Conservation (phyloP, 2,888 invertebrate genomes). For the Anoplius nigerrimus region DNA sequence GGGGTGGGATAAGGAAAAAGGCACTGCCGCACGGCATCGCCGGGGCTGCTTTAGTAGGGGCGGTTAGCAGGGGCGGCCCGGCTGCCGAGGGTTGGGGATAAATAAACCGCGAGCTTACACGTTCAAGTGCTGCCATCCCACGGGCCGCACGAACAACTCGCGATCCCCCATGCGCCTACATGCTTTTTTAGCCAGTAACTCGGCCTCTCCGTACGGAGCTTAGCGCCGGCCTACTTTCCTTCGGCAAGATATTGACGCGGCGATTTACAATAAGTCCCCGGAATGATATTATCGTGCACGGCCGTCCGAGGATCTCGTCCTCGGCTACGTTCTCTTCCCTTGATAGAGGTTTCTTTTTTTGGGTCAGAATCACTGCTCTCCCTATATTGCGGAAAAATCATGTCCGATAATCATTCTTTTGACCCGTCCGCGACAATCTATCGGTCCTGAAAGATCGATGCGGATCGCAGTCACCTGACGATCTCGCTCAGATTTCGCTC, state of each 20-base stretch:
- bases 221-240: background rate
- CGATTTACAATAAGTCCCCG: background rate
- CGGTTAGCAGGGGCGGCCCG: background rate
- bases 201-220: background rate
- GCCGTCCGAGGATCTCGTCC: slow-evolving; percentile 1
- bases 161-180: slow-evolving; percentile 15
- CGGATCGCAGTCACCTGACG: no score
- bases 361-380: no score
- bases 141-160: slow-evolving; percentile 27
- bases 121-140: slow-evolving; percentile 44
- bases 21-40: no score
- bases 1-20: background rate
- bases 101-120: slow-evolving; percentile 37
- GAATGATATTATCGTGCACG: no score
- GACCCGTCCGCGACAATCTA: no score
- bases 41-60: background rate
- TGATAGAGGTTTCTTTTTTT: no score
- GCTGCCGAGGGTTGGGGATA: slow-evolving; percentile 18
- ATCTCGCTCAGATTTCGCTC: no score
- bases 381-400: no score
- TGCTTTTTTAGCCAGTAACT: slow-evolving; percentile 20
- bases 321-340: slow-evolving; percentile 6
- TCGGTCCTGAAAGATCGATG: no score
- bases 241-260: background rate
- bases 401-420: no score